Conservation (phyloP, 2,113 vertebrate species). For the Taurulus bubalis region DNA sequence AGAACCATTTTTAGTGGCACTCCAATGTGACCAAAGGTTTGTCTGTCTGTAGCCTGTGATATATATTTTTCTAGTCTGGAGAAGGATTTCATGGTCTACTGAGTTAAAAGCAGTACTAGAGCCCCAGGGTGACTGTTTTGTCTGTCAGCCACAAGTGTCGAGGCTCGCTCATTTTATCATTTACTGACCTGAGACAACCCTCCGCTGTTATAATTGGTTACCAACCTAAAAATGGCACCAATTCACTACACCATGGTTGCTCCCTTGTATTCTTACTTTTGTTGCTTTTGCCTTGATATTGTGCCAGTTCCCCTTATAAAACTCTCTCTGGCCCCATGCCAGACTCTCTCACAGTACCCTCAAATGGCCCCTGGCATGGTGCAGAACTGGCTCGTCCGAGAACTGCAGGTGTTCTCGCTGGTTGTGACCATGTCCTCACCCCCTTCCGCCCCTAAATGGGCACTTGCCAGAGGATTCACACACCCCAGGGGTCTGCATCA, state of each 20-base stretch:
- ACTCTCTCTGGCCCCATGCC: constrained; percentile 51
- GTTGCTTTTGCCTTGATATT: constrained; percentile 55
- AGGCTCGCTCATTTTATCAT: constrained; percentile 67
- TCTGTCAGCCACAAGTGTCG: constrained; percentile 65
- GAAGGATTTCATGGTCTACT: constrained; percentile 74
- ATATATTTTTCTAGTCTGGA: constrained; percentile 63
- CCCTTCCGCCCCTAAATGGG: constrained; percentile 63
- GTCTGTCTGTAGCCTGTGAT: constrained; percentile 32
- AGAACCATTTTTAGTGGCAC: constrained; percentile 33
- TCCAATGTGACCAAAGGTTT: constrained; percentile 25
- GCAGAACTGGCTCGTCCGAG: constrained; percentile 50
- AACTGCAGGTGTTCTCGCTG: constrained; percentile 73
- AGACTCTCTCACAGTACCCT: constrained; percentile 63
- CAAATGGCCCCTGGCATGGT: constrained; percentile 63
- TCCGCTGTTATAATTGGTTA: constrained; percentile 64
- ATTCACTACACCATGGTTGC: constrained; percentile 49
- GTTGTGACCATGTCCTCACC: constrained; percentile 60
- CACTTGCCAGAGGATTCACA: constrained; percentile 68
- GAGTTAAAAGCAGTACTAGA: constrained; percentile 70
- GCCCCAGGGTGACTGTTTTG: constrained; percentile 67
- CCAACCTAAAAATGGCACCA: constrained; percentile 60
- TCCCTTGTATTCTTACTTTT: constrained; percentile 52
- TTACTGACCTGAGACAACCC: constrained; percentile 75
- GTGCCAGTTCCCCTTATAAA: constrained; percentile 66
- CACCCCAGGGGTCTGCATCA: constrained; percentile 68